Percentiles rank a stretch among this genome's conserved stretches.
Conservation (phyloP, 2,113 vertebrate genomes). For the Hippoglossus stenolepis region DNA sequence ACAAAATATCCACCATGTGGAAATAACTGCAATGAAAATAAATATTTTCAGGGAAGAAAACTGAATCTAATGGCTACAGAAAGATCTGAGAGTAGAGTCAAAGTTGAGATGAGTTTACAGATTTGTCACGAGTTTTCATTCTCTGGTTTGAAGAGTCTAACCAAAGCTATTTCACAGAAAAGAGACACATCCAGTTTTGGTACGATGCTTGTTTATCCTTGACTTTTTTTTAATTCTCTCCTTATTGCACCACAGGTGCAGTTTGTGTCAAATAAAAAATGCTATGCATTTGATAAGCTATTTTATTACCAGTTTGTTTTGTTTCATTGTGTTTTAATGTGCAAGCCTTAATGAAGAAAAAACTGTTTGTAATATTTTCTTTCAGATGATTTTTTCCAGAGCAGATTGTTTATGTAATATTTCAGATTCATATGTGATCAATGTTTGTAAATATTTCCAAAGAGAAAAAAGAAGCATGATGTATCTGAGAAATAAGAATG, state of each 20-base stretch:
- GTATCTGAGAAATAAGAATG: constrained; percentile 43
- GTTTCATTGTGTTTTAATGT: constrained; percentile 53
- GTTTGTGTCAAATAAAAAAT: constrained; percentile 76
- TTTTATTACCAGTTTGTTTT: constrained; percentile 69
- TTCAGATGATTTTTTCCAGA: constrained; percentile 30
- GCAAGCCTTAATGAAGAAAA: constrained; percentile 73
- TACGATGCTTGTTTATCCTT: constrained; percentile 53
- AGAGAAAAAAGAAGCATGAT: constrained; percentile 17
- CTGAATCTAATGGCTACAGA: constrained; percentile 24
- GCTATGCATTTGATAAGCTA: constrained; percentile 87
- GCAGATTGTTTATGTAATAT: constrained; percentile 41
- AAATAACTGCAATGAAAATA: constrained; percentile 33
- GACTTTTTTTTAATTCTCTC: constrained; percentile 44
- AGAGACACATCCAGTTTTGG: constrained; percentile 52
- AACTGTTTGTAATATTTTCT: constrained; percentile 46
- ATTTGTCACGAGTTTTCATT: not conserved
- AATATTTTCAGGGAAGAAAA: constrained; percentile 18
- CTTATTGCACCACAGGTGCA: constrained; percentile 75
- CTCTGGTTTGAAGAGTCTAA: constrained; percentile 39
- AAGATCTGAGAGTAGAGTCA: not conserved
- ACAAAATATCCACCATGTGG: constrained; percentile 66
- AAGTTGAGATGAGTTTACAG: not conserved
- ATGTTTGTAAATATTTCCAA: constrained; percentile 50
- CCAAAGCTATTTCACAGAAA: constrained; percentile 43
- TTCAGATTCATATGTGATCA: constrained; percentile 50